Percentiles rank a stretch among this genome's conserved stretches.
Conservation (phyloP, 1,140 invertebrate species). For the Oreohelix idahoensis region DNA sequence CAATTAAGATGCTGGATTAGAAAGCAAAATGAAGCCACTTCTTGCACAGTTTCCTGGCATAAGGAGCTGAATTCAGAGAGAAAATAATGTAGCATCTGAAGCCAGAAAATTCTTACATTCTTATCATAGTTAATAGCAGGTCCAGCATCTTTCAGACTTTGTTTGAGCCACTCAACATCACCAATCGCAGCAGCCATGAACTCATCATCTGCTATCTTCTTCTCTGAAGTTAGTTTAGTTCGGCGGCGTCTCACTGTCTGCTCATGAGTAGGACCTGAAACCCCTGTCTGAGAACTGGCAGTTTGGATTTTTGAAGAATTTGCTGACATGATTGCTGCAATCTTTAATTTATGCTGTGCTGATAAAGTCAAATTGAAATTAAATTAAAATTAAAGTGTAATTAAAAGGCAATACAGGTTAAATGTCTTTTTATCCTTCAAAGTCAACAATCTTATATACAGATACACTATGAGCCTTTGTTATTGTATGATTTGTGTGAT, state of each 20-base stretch:
- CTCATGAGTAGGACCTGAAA: slow-evolving; percentile 29
- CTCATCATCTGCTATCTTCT: slow-evolving; percentile 70
- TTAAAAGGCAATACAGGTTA: neutral
- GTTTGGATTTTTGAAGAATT: slow-evolving; percentile 38
- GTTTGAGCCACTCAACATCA: slow-evolving; percentile 72
- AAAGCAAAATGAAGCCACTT: no score
- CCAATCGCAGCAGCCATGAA: slow-evolving; percentile 74
- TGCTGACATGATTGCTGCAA: neutral
- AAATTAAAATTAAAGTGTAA: neutral
- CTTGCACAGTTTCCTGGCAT: no score
- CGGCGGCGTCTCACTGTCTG: slow-evolving; percentile 45
- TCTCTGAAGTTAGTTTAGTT: slow-evolving; percentile 57
- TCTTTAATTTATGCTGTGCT: neutral
- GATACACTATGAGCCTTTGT: no score
- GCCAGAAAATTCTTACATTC: no score
- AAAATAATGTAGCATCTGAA: no score
- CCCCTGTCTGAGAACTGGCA: slow-evolving; percentile 15
- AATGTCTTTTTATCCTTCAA: no score
- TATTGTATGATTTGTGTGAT: no score
- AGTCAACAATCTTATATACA: no score
- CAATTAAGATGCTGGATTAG: no score
- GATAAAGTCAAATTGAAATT: neutral
- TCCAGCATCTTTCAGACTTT: slow-evolving; percentile 67
- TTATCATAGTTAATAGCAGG: slow-evolving; percentile 69
- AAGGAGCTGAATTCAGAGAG: no score